Evolutionary conservation across 2,888 invertebrate species (phyloP), one percentile per base, ranked within the genome.

Genomic region (Caenorhabditis doughertyi): DNA sequence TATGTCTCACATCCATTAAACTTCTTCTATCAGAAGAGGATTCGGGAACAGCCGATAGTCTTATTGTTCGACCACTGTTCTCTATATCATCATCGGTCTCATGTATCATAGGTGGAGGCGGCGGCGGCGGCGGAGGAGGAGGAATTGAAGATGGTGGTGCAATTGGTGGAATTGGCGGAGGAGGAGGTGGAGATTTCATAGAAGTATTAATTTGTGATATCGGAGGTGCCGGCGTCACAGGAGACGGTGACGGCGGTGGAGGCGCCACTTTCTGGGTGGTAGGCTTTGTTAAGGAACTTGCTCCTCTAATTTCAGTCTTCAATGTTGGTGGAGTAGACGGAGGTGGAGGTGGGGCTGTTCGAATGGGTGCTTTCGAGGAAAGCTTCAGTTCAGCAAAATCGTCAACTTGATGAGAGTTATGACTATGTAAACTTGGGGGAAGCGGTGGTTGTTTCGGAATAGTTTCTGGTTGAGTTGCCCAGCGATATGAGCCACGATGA

Each of bases 401-500:
- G 16, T 64, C 73, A 16, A 44, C 64, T 42, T 73, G 53, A 29
- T 44, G 73, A 32, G 73, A 55, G 7, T 16, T 25, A 18, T 53
- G 42, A 35, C 53, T 21, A 58, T 18, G 25, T 58, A n/a, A n/a
- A n/a, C n/a, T n/a, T n/a, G n/a, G n/a, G n/a, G 29, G 13, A 64
- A 29, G 42, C 2, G 49, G 47, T 13, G 64, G 32, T 23, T 29
- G 49, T 35, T 47, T 44, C 9, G 77, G 42, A n/a, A 55, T 11
- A 2, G 53, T 53, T 11, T 79, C 79, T 0, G 65, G 70, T 42
- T 60, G 47, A 11, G 65, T 67, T 7, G 79, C 79, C 72, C 64
- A 79, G 13, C 79, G 79, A 51, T 79, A 79, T 18, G 72, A 79
- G 3, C 64, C 71, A 9, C 79, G 79, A 25, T 79, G 79, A 16